A percentile compares a stretch with the other conserved stretches of the same genome.
Conservation (phyloP, 2,113 vertebrate genomes). For the Herpailurus yagouaroundi region DNA sequence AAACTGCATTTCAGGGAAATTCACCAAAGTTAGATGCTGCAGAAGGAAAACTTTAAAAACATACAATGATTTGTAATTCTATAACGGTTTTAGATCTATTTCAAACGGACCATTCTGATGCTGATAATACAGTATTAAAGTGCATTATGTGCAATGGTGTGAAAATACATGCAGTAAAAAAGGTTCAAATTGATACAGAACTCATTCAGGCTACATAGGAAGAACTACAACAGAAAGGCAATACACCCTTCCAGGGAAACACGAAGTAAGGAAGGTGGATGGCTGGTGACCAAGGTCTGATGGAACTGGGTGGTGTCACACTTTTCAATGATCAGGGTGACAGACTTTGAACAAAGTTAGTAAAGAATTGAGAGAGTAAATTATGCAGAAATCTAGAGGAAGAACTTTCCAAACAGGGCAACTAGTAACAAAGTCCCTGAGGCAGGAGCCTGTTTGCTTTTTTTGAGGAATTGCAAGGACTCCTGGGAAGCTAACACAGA, state of each 20-base stretch:
- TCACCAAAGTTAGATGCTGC: not conserved
- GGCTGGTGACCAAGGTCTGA: not conserved
- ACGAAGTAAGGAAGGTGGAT: not conserved
- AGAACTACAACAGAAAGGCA: not conserved
- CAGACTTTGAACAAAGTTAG: not conserved
- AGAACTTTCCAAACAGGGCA: not conserved
- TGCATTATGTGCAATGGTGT: not conserved
- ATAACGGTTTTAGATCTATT: constrained; percentile 1
- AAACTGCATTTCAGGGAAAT: not conserved
- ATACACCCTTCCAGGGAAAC: not conserved
- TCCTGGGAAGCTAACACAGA: not conserved
- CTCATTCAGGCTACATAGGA: not conserved
- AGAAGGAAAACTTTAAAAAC: not conserved
- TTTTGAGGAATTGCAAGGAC: not conserved
- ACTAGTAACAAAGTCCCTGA: not conserved
- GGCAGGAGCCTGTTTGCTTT: not conserved
- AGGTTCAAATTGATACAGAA: not conserved
- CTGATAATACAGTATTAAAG: not conserved
- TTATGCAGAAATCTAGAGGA: not conserved
- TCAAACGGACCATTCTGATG: not conserved
- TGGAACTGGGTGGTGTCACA: not conserved
- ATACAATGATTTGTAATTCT: not conserved
- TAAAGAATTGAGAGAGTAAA: not conserved
- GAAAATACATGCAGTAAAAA: not conserved
- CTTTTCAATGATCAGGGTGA: not conserved